A percentile compares a stretch with the other conserved stretches of the same genome.
Evolutionary conservation across 1,140 invertebrate genomes (phyloP).

Genomic region (Drosophila albomicans): DNA sequence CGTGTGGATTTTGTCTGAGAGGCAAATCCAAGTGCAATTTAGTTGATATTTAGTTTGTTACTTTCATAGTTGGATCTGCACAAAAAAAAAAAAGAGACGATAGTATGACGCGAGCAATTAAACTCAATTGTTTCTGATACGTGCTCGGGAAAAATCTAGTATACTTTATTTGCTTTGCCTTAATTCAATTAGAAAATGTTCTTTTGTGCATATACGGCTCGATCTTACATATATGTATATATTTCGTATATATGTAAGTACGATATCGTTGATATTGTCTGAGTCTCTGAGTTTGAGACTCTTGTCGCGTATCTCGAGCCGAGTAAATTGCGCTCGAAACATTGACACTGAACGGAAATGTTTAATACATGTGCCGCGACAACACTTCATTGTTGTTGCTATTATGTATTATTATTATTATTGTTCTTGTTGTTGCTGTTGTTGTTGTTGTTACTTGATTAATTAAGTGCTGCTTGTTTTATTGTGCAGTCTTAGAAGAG

Average conservation of each 20-base stretch:
- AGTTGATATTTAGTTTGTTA: slow-evolving; percentile 14
- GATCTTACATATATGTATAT: slow-evolving; percentile 28
- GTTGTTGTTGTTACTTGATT: slow-evolving; percentile 59
- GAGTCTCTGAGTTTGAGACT: slow-evolving; percentile 37
- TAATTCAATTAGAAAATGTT: slow-evolving; percentile 82
- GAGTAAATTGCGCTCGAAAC: slow-evolving; percentile 82
- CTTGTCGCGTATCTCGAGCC: slow-evolving; percentile 64
- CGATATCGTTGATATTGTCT: slow-evolving; percentile 57
- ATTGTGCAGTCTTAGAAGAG: slow-evolving; percentile 62
- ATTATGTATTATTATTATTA: slow-evolving; percentile 63
- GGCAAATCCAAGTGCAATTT: slow-evolving; percentile 22
- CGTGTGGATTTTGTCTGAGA: neutral
- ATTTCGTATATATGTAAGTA: slow-evolving; percentile 19
- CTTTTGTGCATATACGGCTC: slow-evolving; percentile 1
- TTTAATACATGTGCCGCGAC: slow-evolving; percentile 80
- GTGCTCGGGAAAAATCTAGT: slow-evolving; percentile 69
- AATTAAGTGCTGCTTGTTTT: slow-evolving; percentile 67
- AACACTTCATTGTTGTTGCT: slow-evolving; percentile 48
- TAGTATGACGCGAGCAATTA: slow-evolving; percentile 75
- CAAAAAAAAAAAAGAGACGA: slow-evolving; percentile 21
- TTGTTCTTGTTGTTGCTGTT: slow-evolving; percentile 33
- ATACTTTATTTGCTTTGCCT: slow-evolving; percentile 79
- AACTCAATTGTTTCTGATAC: slow-evolving; percentile 83
- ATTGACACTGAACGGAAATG: slow-evolving; percentile 85
- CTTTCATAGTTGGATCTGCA: slow-evolving; percentile 6